Evolutionary conservation across 2,797 vertebrate species (phyloP), one percentile per base, ranked within the genome.

Genomic region (Hozukius guyotensis): DNA sequence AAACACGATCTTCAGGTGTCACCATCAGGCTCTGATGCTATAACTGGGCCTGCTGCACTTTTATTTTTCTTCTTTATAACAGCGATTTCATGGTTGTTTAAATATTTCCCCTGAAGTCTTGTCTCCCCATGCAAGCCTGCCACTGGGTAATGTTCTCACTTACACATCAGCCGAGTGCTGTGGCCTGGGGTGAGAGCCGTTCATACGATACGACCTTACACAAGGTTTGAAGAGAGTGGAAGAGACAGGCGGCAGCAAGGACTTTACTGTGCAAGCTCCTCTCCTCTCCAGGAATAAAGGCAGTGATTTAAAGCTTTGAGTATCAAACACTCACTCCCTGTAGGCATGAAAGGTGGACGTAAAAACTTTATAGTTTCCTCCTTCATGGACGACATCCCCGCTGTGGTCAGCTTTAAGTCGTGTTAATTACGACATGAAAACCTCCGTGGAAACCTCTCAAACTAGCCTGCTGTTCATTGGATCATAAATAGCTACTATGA

Each of bases 71-170:
- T n/a, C 32, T 68, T 70, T 49, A 56, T 56, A 62, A 68, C 31
- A 55, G 5, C 3, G 1, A 72, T 77, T 81, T 75, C n/a, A 59
- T 36, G 42, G n/a, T 20, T 62, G 62, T 80, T 79, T 32, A 34
- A 55, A 71, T 72, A 64, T 75, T 68, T 60, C 60, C 73, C 7
- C 10, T 61, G 31, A 78, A 63, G 77, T 49, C 56, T 52, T 3
- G 25, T 65, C 60, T 49, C 55, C 24, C 31, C 5, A 24, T 55
- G 55, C 55, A 46, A 61, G 65, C 55, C 72, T 72, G 72, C 70
- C 11, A 24, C 65, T 11, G 63, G 66, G 55, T 84, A 78, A 89
- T 92, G 70, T 78, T 92, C 91, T 93, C 91, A 76, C 73, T 91
- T 92, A 91, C 91, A 85, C 71, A 80, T 89, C 77, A 85, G 86